Base-by-base conservation (phyloP, 1,140 invertebrate species). In the Drosophila tani region DNA sequence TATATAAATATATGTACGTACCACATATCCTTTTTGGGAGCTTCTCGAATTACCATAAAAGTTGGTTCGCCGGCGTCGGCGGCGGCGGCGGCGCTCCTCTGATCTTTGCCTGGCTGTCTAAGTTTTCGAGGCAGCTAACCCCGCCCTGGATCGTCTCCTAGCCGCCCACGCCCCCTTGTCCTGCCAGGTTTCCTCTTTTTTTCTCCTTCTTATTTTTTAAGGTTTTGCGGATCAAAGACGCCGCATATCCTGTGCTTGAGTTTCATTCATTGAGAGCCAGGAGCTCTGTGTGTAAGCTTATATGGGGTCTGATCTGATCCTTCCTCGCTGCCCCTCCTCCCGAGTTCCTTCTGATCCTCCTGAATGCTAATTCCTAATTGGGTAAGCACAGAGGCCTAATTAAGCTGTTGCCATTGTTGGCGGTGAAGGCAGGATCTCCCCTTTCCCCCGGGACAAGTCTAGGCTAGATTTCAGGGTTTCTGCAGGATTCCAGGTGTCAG, bases 231-330 rank as follows among this genome's bases (percentile, higher is more conserved):
- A 84, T 84, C 82, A 84, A 84, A 85, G 55, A 43, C n/a, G 50
- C 82, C 82, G 82, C 82, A 69, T 84, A 84, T 84, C 82, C 82
- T 84, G 82, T 84, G 78, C 82, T 84, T 84, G 78, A 84, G 78
- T 84, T 84, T 84, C 82, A 84, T 84, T 84, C 82, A 82, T 81
- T 82, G 38, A 68, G 29, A 38, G 49, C 65, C 57, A 81, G 53
- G 41, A 53, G 40, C 65, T 53, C 45, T 45, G 53, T 9, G 56
- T 43, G 67, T 83, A 59, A 81, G 65, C 65, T 81, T 83, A 46
- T 71, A 62, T 51, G 70, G 65, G 55, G 49, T 73, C 27, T 40
- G 43, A 71, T 71, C 43, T 69, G 24, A 38, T 71, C 35, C 51
- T 58, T 19, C 41, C 35, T 1, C 40, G n/a, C 21, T 24, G 21